A percentile compares a stretch with the other conserved stretches of the same genome.
Conservation (phyloP, 2,888 invertebrate species). For the Eristalinus sepulchralis region DNA sequence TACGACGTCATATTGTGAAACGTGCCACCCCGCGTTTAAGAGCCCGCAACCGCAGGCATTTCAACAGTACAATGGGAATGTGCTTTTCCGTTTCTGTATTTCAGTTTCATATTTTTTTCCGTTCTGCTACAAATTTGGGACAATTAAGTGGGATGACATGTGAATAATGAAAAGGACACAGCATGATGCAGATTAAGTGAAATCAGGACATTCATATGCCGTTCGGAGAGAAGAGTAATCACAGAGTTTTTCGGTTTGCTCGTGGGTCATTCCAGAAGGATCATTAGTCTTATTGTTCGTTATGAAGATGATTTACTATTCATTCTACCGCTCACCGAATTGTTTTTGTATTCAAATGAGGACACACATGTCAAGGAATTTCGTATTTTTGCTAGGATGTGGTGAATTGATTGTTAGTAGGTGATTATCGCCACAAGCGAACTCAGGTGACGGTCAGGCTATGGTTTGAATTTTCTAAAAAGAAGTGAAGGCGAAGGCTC, state of each 20-base stretch:
- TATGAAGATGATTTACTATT: neutral
- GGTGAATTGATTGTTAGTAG: too few relatives aligned
- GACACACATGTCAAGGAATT: neutral
- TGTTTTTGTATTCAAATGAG: neutral
- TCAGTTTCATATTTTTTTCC: neutral
- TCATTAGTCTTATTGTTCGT: neutral
- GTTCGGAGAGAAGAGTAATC: neutral
- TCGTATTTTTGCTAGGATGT: too few relatives aligned
- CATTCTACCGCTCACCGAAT: neutral
- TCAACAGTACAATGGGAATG: slow-evolving; percentile 9
- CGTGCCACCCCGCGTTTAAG: slow-evolving; percentile 13
- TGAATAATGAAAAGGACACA: slow-evolving; percentile 8
- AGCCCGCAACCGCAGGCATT: slow-evolving; percentile 35
- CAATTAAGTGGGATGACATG: slow-evolving; percentile 16
- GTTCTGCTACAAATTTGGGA: slow-evolving; percentile 30
- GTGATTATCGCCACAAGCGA: too few relatives aligned
- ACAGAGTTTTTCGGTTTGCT: neutral
- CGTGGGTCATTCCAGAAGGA: neutral
- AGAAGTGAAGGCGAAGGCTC: too few relatives aligned
- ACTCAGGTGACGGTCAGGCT: too few relatives aligned
- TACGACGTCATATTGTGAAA: slow-evolving; percentile 12
- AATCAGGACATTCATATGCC: slow-evolving; percentile 10
- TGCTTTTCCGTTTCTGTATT: neutral
- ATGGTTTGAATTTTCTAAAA: too few relatives aligned
- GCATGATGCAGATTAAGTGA: neutral